These are phyloP conservation scores for Brachyhypopomus occidentalis DNA, from an alignment of 2,113 vertebrate species.

Conservation along the genomic window DNA sequence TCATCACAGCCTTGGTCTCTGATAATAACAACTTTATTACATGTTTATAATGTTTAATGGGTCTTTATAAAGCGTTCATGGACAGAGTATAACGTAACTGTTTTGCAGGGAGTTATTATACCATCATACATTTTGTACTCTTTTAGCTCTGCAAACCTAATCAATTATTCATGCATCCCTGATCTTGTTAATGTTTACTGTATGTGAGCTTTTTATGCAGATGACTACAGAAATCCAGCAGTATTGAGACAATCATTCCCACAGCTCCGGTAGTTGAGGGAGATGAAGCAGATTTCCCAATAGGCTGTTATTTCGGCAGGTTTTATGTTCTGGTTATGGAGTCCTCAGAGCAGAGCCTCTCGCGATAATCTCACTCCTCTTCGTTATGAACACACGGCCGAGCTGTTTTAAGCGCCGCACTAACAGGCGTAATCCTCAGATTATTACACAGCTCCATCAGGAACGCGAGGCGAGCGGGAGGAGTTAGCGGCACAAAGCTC, in stretches of 20 bases:
- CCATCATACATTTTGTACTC: not conserved
- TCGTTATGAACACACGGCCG: not conserved
- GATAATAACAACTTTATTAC: not conserved
- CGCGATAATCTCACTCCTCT: not conserved
- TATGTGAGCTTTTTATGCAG: not conserved
- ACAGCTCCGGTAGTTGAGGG: not conserved
- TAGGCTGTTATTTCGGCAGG: conserved; percentile 6
- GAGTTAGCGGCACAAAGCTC: too few species aligned
- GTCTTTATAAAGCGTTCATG: conserved; percentile 17
- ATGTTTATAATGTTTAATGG: not conserved
- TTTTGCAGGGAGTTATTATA: conserved; percentile 25
- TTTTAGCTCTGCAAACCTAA: not conserved
- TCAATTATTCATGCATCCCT: conserved; percentile 25
- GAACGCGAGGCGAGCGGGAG: too few species aligned
- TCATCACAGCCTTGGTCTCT: conserved; percentile 13
- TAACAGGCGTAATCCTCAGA: conserved; percentile 4
- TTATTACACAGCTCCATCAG: not conserved
- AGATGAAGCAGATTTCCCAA: not conserved
- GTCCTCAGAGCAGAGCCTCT: not conserved
- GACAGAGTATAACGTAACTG: conserved; percentile 1
- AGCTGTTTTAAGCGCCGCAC: not conserved
- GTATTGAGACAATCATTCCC: conserved; percentile 30
- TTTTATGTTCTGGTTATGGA: conserved; percentile 8
- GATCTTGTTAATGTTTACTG: not conserved
- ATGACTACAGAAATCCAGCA: conserved; percentile 16